Percentiles rank a stretch among this genome's conserved stretches.
Conservation (phyloP, 2,888 invertebrate species). For the Ariolimax columbianus region DNA sequence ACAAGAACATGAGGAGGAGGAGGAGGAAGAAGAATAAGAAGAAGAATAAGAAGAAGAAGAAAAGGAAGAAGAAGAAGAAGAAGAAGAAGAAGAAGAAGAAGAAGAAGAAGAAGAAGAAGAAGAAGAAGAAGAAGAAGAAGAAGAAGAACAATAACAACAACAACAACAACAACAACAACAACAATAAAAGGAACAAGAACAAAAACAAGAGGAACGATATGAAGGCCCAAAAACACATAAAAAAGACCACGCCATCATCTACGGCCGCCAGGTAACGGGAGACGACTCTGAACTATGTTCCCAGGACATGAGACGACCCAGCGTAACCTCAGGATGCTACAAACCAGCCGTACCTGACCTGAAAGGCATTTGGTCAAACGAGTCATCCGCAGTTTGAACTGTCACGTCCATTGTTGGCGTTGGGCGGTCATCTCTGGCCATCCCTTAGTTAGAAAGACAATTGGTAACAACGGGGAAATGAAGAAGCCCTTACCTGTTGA, state of each 20-base stretch:
- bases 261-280: background rate
- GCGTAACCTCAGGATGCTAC: slow-evolving; percentile 2
- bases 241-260: no score
- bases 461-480: background rate
- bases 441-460: background rate
- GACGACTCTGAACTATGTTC: background rate
- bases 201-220: no score
- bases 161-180: no score
- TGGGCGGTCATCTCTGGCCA: slow-evolving; percentile 28
- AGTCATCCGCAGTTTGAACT: background rate
- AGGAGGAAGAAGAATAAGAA: no score
- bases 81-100: no score
- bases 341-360: background rate
- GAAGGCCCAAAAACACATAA: background rate
- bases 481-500: background rate
- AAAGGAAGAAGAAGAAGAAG: no score
- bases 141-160: no score
- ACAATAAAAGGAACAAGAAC: no score
- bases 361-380: background rate
- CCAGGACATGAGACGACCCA: slow-evolving; percentile 14
- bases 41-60: no score
- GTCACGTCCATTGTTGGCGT: slow-evolving; percentile 4
- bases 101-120: no score
- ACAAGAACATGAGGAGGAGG: background rate
- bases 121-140: no score